phyloP scores from a whole-genome alignment of 2,113 vertebrate species.

The Hypanus sabinus region DNA sequence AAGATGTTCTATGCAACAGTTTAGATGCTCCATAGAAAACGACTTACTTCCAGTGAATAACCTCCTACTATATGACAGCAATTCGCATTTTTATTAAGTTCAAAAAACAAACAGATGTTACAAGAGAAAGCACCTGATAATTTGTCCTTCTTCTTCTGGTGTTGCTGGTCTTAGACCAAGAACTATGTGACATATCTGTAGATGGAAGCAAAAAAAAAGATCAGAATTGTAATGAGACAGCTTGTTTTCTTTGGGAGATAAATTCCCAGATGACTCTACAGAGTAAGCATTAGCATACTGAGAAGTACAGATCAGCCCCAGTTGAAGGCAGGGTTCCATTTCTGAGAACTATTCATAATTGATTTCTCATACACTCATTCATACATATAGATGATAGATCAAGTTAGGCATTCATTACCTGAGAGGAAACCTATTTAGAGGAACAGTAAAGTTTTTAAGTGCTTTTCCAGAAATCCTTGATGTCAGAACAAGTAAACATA shows the following conservation, averaged over 20 bases:
- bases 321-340: no score
- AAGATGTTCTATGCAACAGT: neutral
- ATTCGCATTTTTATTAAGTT: neutral
- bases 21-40: neutral
- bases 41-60: neutral
- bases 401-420: no score
- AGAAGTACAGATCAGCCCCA: no score
- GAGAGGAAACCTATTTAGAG: no score
- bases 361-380: no score
- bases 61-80: neutral
- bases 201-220: conserved; percentile 13
- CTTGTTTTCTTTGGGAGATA: neutral
- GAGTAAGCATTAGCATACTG: no score
- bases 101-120: neutral
- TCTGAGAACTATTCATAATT: no score
- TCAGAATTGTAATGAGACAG: neutral
- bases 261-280: neutral
- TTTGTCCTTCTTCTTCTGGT: conserved; percentile 91
- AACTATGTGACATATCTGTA: conserved; percentile 94
- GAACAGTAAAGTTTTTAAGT: no score
- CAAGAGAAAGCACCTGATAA: conserved; percentile 71
- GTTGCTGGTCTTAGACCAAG: conserved; percentile 85
- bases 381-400: no score
- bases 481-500: no score
- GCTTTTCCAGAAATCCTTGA: no score